Base-by-base conservation (phyloP, 2,113 vertebrate genomes). In the Himantopus leucocephalus region DNA sequence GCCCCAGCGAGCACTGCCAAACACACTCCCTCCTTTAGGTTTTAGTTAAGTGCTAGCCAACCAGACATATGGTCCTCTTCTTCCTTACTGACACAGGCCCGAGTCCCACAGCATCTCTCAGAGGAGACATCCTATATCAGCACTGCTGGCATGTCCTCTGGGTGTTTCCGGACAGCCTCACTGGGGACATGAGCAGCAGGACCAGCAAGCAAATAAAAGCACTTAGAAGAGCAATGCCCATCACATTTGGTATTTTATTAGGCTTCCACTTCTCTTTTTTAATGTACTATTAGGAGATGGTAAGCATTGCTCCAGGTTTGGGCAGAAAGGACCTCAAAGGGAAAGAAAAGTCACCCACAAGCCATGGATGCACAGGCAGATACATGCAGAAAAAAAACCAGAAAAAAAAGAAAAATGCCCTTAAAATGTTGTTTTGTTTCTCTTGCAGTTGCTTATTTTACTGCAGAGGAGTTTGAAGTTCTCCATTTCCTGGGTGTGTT, bases 381-480 rank as follows among this genome's bases (percentile, higher is more conserved):
- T 27, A 30, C 11, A 12, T 5, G 29, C n/a, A 63, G 52, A 45
- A 45, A 45, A 45, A 45, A 45, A 45, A 45, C 37, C 37, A 17
- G 16, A 19, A 45, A 86, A 47, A 48, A 30, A 50, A 34, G 6
- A 1, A 8, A 12, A 70, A 3, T 20, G 4, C 10, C 21, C 58
- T 76, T 68, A 34, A 94, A 94, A 58, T 14, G 12, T 41, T 71
- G 56, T 20, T 79, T 84, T 47, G 41, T 64, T 88, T 89, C 88
- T 68, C 43, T 58, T 27, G 30, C 52, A 29, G 30, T n/a, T 45
- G 17, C 45, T 79, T 81, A 8, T 82, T 64, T 67, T 64, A 32
- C 77, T 91, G 91, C 70, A 94, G 93, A 83, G 75, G 58, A 92
- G 53, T 92, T 86, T 89, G 92, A 95, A 94, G 70, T 56, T 92